These are phyloP conservation scores for Acanthosepion pharaonis DNA, from an alignment of 2,888 invertebrate genomes.

Conservation along the genomic window DNA sequence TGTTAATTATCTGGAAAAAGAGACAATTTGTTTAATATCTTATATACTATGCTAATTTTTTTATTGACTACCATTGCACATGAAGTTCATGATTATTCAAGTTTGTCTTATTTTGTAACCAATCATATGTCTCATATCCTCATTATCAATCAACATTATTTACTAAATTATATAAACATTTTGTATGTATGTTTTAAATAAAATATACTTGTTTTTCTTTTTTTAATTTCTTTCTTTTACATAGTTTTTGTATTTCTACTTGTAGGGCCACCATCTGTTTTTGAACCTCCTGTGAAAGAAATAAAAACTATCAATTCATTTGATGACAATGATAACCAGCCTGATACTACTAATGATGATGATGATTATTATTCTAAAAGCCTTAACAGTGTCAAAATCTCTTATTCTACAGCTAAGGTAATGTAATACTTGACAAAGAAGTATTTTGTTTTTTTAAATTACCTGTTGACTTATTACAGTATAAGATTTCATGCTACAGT, in stretches of 20 bases:
- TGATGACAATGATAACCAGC: constrained; percentile 34
- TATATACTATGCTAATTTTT: too few species aligned
- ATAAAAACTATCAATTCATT: constrained; percentile 62
- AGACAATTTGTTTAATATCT: too few species aligned
- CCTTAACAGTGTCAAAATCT: constrained; percentile 74
- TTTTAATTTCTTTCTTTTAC: neutral
- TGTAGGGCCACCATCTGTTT: neutral
- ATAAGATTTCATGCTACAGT: too few species aligned
- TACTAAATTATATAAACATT: too few species aligned
- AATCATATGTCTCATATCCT: too few species aligned
- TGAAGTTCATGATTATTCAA: too few species aligned
- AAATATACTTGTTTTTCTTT: too few species aligned
- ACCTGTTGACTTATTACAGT: neutral
- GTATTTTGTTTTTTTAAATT: neutral
- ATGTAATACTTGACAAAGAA: neutral
- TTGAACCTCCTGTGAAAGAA: constrained; percentile 47
- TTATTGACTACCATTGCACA: too few species aligned
- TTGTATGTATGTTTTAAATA: too few species aligned
- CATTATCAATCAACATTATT: too few species aligned
- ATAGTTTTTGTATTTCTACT: neutral
- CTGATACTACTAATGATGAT: neutral
- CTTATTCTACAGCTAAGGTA: constrained; percentile 85
- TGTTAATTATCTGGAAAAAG: too few species aligned
- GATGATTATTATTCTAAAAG: neutral
- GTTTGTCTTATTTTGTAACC: too few species aligned